Percentiles rank a stretch among this genome's conserved stretches.
Conservation (phyloP, 2,888 invertebrate species). For the Hedya salicella region DNA sequence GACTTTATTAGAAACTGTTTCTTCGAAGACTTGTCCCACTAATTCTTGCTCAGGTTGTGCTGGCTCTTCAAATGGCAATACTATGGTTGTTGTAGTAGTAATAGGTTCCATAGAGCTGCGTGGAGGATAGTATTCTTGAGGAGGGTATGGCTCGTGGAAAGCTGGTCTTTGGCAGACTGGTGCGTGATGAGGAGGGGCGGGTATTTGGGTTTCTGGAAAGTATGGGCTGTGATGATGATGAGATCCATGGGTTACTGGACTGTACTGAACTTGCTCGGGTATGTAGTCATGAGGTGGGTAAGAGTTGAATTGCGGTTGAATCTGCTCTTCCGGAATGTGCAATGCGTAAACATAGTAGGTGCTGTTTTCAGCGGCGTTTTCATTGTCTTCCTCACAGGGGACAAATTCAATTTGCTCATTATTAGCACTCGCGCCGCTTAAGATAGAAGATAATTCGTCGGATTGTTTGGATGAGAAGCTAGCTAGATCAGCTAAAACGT, state of each 20-base stretch:
- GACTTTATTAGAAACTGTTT: constrained; percentile 72
- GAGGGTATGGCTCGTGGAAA: constrained; percentile 68
- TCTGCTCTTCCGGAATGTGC: constrained; percentile 51
- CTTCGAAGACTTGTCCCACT: constrained; percentile 75
- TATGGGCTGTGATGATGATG: constrained; percentile 51
- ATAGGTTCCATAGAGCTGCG: constrained; percentile 65
- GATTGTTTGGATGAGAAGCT: constrained; percentile 72
- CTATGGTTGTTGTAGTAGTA: constrained; percentile 54
- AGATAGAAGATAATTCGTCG: constrained; percentile 66
- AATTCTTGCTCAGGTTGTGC: constrained; percentile 68
- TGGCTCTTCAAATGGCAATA: constrained; percentile 59
- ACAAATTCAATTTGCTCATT: constrained; percentile 52
- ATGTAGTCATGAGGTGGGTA: constrained; percentile 48
- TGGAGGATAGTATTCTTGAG: constrained; percentile 56
- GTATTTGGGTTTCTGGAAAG: constrained; percentile 65
- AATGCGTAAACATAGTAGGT: constrained; percentile 55
- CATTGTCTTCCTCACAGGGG: constrained; percentile 46
- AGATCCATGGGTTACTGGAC: constrained; percentile 49
- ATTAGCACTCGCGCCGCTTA: constrained; percentile 63
- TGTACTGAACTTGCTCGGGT: constrained; percentile 49
- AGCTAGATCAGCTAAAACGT: constrained; percentile 72
- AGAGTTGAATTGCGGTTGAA: constrained; percentile 45
- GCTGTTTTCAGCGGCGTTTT: constrained; percentile 48
- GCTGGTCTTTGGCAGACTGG: constrained; percentile 65
- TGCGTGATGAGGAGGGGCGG: constrained; percentile 57